Base-by-base conservation (phyloP, 2,797 vertebrate species). In the Crax fasciolata region DNA sequence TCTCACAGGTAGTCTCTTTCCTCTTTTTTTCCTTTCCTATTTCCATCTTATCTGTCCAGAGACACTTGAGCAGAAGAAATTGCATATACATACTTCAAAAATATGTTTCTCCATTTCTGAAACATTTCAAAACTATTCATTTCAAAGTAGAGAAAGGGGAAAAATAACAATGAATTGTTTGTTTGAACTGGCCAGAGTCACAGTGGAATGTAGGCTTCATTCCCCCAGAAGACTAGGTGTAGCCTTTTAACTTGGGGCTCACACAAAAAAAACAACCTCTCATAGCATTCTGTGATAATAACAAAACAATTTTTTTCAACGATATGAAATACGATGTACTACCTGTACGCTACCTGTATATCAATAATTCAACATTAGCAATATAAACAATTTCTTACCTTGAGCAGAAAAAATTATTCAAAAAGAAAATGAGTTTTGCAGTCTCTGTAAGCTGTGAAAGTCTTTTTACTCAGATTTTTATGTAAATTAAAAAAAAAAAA, bases 361-460 rank as follows among this genome's bases (percentile, higher is more conserved):
- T 52, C 66, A 83, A 81, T 70, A 93, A 66, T 54, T 84, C 73
- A 63, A 54, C 41, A 87, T 39, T 25, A 87, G 8, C 35, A 87
- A 84, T 15, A 25, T 48, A 65, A 89, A 89, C 14, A 70, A 46
- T 59, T 83, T 58, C 66, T 95, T 74, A 85, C 84, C 86, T 92
- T 93, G 76, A 94, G 67, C 62, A n/a, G 19, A n/a, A 55, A 55
- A 55, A n/a, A n/a, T 72, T 94, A 49, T 88, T 80, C 68, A 71
- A 91, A 86, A 61, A 86, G 23, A 52, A 86, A 92, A 93, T 57
- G 43, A 13, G 3, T 23, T 74, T 87, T 94, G 62, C 55, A 89
- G 7, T 84, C 54, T 88, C 87, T 68, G 44, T 65, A 67, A 75
- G 43, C 90, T 80, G 41, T 67, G 30, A 43, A 96, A 85, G 70